phyloP scores from a whole-genome alignment of 30 jellyfish, hydroid and myxozoan species.

The Rhopilema esculentum region DNA sequence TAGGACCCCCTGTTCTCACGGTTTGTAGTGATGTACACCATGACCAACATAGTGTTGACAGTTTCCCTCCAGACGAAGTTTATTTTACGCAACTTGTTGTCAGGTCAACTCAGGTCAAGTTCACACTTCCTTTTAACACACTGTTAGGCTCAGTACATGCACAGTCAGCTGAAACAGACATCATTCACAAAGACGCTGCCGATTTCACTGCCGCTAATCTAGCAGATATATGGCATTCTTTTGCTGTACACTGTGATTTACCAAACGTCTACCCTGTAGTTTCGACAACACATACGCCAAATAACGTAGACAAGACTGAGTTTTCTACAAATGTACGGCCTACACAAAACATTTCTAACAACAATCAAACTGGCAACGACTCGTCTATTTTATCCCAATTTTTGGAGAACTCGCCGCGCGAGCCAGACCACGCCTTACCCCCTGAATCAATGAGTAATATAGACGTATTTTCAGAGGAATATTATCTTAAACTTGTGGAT shows the following conservation, averaged over 20 bases:
- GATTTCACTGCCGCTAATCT: too few species aligned
- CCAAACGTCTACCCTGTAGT: background rate
- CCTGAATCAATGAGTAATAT: background rate
- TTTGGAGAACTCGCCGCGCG: background rate
- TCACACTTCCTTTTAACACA: background rate
- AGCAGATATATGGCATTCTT: background rate
- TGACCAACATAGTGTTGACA: background rate
- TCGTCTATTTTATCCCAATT: background rate
- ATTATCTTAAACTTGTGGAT: background rate
- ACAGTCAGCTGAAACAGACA: background rate
- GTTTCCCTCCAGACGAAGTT: background rate
- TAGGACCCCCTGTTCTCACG: slow-evolving; percentile 13
- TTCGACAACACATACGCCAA: background rate
- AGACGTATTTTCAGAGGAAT: background rate
- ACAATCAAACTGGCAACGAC: background rate
- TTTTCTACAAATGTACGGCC: background rate
- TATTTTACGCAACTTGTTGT: background rate
- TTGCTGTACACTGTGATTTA: background rate
- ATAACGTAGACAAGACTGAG: background rate
- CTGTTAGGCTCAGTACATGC: background rate
- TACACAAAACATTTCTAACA: background rate
- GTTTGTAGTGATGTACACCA: background rate
- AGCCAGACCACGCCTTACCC: background rate
- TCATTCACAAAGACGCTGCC: too few species aligned
- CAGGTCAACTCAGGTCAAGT: background rate